Base-by-base conservation (phyloP, 2,888 invertebrate genomes). In the Dyspetes luteomarginatus region DNA sequence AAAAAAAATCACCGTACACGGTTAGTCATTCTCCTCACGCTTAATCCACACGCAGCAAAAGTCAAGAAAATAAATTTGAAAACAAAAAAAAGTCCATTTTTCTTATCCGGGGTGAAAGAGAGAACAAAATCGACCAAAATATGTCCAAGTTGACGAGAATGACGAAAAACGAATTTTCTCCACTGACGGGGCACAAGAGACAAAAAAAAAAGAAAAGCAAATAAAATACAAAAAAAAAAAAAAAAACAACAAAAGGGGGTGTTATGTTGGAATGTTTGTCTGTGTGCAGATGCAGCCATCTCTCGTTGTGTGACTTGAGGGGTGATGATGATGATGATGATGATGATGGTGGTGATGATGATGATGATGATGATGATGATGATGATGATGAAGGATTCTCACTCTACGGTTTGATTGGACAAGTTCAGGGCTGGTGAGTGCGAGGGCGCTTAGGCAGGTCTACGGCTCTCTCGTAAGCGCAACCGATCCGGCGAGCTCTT, bases 251-350 rank as follows among this genome's bases (percentile, higher is more conserved):
- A 84, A 83, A 87, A 89, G 62, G 87, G 89, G 88, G 89, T 92
- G 91, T 90, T 91, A 92, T 92, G 91, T 91, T 91, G 91, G 91
- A 90, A 92, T 92, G 92, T 92, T 92, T 92, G 92, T 92, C 92
- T 92, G 92, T 92, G 92, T 92, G 92, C 92, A 92, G 92, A 92
- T 92, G 91, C 92, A 91, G 92, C 91, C 91, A 89, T 90, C 92
- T 90, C 92, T 90, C 89, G 88, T 91, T 90, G 91, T 91, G 81
- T 92, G 89, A 90, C 91, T 89, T 90, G 90, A 89, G 88, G 87
- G 89, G 88, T 88, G 89, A 90, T 85, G 86, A 80, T 79, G 75
- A 80, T n/a, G n/a, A n/a, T n/a, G n/a, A n/a, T n/a, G 67, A 67
- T 67, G 43, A 43, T 62, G 24, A 24, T 62, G 62, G 26, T 62